Percentiles rank a stretch among this genome's conserved stretches.
These are phyloP conservation scores for Lithophane leautieri DNA, from an alignment of 2,888 invertebrate genomes.

Conservation along the genomic window DNA sequence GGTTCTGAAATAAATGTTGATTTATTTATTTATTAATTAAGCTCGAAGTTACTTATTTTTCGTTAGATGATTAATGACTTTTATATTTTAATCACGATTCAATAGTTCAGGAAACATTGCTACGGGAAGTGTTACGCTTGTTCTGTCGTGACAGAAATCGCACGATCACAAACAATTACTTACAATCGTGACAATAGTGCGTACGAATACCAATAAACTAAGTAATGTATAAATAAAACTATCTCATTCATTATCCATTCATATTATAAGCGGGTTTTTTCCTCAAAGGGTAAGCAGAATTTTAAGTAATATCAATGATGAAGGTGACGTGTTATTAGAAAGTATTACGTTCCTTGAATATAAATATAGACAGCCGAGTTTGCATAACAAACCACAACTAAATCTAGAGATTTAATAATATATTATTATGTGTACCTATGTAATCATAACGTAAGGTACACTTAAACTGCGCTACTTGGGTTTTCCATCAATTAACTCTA, in stretches of 20 bases:
- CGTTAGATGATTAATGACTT: conserved; percentile 12
- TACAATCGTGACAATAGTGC: conserved; percentile 54
- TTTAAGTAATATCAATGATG: conserved; percentile 39
- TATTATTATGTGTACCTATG: conserved; percentile 7
- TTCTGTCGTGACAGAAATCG: conserved; percentile 58
- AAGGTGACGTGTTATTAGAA: conserved; percentile 38
- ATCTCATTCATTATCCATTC: conserved; percentile 44
- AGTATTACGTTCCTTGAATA: conserved; percentile 21
- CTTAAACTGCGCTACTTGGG: conserved; percentile 28
- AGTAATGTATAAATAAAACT: conserved; percentile 24
- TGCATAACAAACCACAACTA: neutral
- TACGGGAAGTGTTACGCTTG: conserved; percentile 50
- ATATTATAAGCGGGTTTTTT: conserved; percentile 52
- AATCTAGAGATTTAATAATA: conserved; percentile 3
- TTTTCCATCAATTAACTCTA: conserved; percentile 23
- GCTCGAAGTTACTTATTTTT: neutral
- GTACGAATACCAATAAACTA: conserved; percentile 34
- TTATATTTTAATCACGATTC: conserved; percentile 15
- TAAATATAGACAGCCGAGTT: neutral
- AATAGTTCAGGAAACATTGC: conserved; percentile 42
- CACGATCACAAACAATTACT: conserved; percentile 56
- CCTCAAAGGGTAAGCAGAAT: conserved; percentile 45
- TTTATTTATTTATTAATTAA: too few relatives aligned
- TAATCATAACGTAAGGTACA: conserved; percentile 19
- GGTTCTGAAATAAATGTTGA: too few relatives aligned